These are phyloP conservation scores for Anas flavirostris DNA, from an alignment of 2,797 vertebrate species.

Conservation along the genomic window DNA sequence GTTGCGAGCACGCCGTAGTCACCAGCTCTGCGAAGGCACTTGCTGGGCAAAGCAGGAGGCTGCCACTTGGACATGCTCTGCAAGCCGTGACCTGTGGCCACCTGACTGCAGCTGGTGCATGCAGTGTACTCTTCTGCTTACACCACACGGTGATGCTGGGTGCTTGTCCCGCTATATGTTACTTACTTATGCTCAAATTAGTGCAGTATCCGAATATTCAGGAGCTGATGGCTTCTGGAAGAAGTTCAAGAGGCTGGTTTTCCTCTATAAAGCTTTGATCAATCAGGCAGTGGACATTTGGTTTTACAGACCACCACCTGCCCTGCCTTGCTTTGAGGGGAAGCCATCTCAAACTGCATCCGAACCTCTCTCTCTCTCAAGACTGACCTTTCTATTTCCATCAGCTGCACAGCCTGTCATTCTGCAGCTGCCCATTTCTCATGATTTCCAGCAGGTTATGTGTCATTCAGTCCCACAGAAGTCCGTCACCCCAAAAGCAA, in stretches of 20 bases:
- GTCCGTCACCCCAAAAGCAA: background rate
- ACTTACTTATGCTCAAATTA: background rate
- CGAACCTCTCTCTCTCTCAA: background rate
- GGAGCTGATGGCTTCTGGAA: background rate
- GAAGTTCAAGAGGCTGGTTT: background rate
- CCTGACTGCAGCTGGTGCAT: background rate
- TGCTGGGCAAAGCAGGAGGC: background rate
- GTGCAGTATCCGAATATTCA: background rate
- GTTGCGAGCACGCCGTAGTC: background rate
- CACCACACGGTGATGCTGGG: background rate
- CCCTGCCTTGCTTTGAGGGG: background rate
- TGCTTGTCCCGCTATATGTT: background rate
- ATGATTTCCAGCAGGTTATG: background rate
- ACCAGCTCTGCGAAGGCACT: background rate
- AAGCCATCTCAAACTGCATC: background rate
- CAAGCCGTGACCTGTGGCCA: background rate
- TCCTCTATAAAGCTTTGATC: background rate
- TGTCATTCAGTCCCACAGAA: background rate
- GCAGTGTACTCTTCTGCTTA: background rate
- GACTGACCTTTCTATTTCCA: background rate
- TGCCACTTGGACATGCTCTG: background rate
- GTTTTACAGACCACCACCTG: background rate
- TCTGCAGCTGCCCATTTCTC: background rate
- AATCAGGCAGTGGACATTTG: background rate
- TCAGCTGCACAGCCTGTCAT: fast-evolving